These are phyloP conservation scores for Drosophila burlai DNA, from an alignment of 1,140 invertebrate species.

Conservation along the genomic window DNA sequence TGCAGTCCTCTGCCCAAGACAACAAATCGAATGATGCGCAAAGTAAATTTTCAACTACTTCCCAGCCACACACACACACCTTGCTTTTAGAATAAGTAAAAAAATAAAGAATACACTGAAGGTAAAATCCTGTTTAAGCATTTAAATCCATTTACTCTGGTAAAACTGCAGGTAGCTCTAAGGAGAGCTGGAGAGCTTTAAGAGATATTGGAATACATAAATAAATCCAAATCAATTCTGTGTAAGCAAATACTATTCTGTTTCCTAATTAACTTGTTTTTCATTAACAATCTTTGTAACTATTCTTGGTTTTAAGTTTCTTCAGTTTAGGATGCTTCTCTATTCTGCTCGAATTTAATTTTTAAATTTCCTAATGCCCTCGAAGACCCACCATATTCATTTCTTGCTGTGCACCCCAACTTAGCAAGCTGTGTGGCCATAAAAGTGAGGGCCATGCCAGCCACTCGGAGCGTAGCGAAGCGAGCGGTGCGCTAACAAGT, in stretches of 20 bases:
- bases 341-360: accelerated
- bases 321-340: not conserved
- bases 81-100: not conserved
- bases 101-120: constrained; percentile 13
- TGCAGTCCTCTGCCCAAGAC: constrained; percentile 75
- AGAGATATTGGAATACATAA: not conserved
- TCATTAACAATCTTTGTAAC: no score
- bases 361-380: not conserved
- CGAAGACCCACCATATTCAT: not conserved
- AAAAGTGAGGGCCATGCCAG: constrained; percentile 40
- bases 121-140: not conserved
- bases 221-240: not conserved
- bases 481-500: constrained; percentile 73
- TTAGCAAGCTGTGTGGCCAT: constrained; percentile 45
- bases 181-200: not conserved
- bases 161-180: not conserved
- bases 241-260: not conserved
- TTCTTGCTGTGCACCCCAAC: constrained; percentile 15
- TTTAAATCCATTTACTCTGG: not conserved
- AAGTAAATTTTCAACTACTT: constrained; percentile 81
- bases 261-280: not conserved
- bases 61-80: constrained; percentile 22
- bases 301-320: not conserved
- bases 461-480: constrained; percentile 52
- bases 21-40: constrained; percentile 83